Evolutionary conservation across 2,888 invertebrate species (phyloP).

Genomic region (Phengaris arion): DNA sequence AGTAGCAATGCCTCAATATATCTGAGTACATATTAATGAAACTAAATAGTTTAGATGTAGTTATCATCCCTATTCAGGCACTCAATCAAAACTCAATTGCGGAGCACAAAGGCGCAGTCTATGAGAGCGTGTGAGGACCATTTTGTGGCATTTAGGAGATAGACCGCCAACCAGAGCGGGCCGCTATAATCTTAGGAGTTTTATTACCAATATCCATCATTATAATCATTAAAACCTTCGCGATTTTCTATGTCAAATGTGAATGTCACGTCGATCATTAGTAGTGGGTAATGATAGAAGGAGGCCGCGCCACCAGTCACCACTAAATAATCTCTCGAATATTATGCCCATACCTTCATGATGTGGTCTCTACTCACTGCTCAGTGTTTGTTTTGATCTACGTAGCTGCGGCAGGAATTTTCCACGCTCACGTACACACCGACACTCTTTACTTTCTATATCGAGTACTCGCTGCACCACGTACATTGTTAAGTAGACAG

Average conservation of each 20-base stretch:
- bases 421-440: constrained; percentile 7
- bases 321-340: too few relatives aligned
- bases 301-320: too few relatives aligned
- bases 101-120: neutral
- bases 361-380: neutral
- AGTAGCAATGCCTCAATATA: too few relatives aligned
- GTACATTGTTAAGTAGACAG: neutral
- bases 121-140: neutral
- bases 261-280: neutral
- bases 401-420: neutral
- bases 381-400: neutral
- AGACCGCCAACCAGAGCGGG: too few relatives aligned
- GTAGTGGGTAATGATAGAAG: too few relatives aligned
- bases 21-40: too few relatives aligned
- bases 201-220: neutral
- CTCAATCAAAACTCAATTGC: neutral
- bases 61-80: neutral
- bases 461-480: neutral
- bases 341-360: neutral
- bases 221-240: too few relatives aligned
- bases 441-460: neutral
- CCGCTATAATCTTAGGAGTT: too few relatives aligned
- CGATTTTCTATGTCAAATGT: neutral
- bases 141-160: constrained; percentile 1
- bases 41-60: too few relatives aligned